These are phyloP conservation scores for Cyanistes caeruleus DNA, from an alignment of 2,113 vertebrate species.

Conservation along the genomic window DNA sequence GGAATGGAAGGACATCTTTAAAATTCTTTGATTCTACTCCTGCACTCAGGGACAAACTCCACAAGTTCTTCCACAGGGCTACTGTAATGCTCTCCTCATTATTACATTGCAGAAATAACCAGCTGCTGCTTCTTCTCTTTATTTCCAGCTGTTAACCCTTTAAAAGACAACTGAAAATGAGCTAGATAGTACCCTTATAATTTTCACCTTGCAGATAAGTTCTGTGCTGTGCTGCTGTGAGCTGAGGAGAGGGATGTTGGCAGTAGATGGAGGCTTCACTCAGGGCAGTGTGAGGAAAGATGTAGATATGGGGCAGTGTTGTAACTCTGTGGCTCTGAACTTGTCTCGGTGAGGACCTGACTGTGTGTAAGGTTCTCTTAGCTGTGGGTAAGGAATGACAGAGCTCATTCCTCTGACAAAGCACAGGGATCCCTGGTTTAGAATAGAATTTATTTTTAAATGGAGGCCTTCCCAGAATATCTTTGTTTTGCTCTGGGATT, in stretches of 20 bases:
- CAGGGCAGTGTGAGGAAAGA: background rate
- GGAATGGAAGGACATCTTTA: background rate
- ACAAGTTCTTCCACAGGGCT: background rate
- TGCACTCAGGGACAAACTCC: background rate
- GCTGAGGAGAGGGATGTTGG: background rate
- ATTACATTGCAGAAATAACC: background rate
- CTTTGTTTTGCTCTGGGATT: slow-evolving; percentile 37
- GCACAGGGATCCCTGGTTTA: background rate
- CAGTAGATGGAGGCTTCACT: background rate
- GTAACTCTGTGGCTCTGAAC: background rate
- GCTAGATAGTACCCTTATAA: background rate
- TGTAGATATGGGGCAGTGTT: rapidly evolving
- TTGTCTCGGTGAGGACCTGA: rapidly evolving
- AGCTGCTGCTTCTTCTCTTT: background rate
- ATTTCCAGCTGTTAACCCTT: background rate
- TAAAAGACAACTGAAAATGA: background rate
- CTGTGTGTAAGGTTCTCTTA: background rate
- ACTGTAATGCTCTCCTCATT: background rate
- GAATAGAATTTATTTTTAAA: slow-evolving; percentile 8
- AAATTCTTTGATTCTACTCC: background rate
- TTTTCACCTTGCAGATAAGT: background rate
- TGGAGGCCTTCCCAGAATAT: slow-evolving; percentile 6
- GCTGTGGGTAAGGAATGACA: background rate
- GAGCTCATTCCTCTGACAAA: background rate
- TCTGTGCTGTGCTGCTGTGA: background rate